Percentiles rank a stretch among this genome's conserved stretches.
Evolutionary conservation across 2,797 vertebrate species (phyloP).

Genomic region (Alca torda): DNA sequence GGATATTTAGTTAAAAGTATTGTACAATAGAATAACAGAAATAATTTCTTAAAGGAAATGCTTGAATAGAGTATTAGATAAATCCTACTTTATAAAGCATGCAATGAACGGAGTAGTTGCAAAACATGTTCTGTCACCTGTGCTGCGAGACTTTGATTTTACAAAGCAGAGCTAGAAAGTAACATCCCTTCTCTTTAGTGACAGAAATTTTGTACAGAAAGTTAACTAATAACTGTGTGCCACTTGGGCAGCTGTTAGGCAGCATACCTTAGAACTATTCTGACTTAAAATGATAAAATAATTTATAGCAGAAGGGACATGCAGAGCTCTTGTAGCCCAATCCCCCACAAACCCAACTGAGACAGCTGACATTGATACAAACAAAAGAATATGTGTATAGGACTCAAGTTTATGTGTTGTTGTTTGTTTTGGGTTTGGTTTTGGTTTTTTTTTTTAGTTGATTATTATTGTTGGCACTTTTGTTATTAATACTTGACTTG

Average conservation of each 20-base stretch:
- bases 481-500: background rate
- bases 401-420: background rate
- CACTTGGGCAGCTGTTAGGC: background rate
- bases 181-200: rapidly evolving
- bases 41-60: background rate
- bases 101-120: background rate
- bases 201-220: background rate
- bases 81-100: background rate
- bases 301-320: background rate
- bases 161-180: background rate
- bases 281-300: background rate
- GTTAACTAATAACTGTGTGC: no score
- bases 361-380: background rate
- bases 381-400: background rate
- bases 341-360: background rate
- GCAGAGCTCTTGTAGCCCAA: background rate
- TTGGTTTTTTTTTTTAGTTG: background rate
- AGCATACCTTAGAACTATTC: no score
- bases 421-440: no score
- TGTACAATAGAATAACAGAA: background rate
- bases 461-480: background rate
- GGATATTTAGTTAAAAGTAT: background rate
- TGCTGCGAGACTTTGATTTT: background rate
- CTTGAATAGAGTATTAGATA: background rate
- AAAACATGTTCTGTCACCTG: background rate